phyloP scores from a whole-genome alignment of 2,888 invertebrate species.

The Minunthozetes semirufus region DNA sequence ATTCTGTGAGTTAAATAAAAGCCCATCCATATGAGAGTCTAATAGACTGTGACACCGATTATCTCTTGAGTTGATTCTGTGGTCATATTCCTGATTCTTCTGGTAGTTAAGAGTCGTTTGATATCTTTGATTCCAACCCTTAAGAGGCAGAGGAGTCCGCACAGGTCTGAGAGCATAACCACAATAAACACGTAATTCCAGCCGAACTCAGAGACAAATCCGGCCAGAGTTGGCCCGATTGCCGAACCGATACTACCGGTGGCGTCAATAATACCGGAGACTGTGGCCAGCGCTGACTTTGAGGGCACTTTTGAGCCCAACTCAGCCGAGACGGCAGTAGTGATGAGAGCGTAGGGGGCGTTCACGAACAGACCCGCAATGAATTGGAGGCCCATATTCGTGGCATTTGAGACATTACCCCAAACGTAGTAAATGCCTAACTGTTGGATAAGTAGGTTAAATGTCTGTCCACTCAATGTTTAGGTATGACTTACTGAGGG shows the following conservation, averaged over 20 bases:
- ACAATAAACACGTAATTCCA: constrained; percentile 51
- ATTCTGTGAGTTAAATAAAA: too few relatives aligned
- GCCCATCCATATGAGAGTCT: too few relatives aligned
- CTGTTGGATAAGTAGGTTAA: constrained; percentile 24
- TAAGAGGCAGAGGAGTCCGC: constrained; percentile 44
- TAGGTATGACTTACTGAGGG: constrained; percentile 53
- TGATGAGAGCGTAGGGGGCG: constrained; percentile 90
- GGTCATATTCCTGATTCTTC: neutral
- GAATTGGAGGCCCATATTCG: neutral
- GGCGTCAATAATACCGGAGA: constrained; percentile 93
- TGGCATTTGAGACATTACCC: neutral
- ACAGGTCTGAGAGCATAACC: constrained; percentile 49
- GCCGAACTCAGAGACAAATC: constrained; percentile 63
- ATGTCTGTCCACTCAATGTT: too few relatives aligned
- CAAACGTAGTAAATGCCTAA: neutral
- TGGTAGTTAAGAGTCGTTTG: neutral
- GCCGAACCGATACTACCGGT: constrained; percentile 90
- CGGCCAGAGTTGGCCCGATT: constrained; percentile 80
- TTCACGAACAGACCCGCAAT: constrained; percentile 63
- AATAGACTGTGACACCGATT: too few relatives aligned
- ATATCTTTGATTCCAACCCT: constrained; percentile 31
- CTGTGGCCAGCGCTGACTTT: constrained; percentile 82
- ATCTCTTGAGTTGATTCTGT: neutral
- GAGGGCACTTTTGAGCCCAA: constrained; percentile 79
- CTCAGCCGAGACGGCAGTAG: constrained; percentile 90